A percentile compares a stretch with the other conserved stretches of the same genome.
Evolutionary conservation across 1,140 invertebrate species (phyloP).

Genomic region (Pissodes strobi): DNA sequence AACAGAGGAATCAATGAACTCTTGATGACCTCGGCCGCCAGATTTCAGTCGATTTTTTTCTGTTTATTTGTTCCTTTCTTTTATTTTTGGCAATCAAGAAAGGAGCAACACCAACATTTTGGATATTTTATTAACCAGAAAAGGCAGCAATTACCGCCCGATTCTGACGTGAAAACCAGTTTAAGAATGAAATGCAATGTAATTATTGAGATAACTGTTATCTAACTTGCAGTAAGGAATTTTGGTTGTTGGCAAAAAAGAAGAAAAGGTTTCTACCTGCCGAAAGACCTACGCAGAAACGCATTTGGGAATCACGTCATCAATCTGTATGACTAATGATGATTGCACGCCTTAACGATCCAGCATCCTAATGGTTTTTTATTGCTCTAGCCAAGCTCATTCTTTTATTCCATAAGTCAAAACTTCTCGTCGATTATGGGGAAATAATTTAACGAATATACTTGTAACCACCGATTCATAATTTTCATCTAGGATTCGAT

Average conservation of each 20-base stretch:
- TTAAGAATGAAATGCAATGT: not conserved
- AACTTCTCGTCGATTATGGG: no score
- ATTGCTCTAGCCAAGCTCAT: no score
- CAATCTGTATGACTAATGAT: no score
- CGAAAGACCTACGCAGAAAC: not conserved
- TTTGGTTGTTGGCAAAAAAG: not conserved
- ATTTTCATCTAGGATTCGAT: no score
- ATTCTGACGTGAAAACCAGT: not conserved
- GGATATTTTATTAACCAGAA: slow-evolving; percentile 6
- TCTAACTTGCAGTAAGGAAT: slow-evolving; percentile 6
- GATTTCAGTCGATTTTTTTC: not conserved
- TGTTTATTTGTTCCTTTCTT: not conserved
- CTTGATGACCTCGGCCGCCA: not conserved
- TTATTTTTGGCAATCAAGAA: slow-evolving; percentile 5
- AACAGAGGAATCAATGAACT: slow-evolving; percentile 8
- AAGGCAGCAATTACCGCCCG: not conserved
- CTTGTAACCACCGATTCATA: no score
- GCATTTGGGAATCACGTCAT: no score
- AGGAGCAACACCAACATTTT: not conserved
- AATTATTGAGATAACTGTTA: slow-evolving; percentile 6
- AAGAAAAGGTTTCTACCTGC: not conserved
- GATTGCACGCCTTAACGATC: no score
- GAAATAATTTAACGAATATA: no score
- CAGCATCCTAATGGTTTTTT: no score
- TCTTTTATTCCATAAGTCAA: no score